Conservation (phyloP, 1,140 invertebrate species). For the Diprion similis region DNA sequence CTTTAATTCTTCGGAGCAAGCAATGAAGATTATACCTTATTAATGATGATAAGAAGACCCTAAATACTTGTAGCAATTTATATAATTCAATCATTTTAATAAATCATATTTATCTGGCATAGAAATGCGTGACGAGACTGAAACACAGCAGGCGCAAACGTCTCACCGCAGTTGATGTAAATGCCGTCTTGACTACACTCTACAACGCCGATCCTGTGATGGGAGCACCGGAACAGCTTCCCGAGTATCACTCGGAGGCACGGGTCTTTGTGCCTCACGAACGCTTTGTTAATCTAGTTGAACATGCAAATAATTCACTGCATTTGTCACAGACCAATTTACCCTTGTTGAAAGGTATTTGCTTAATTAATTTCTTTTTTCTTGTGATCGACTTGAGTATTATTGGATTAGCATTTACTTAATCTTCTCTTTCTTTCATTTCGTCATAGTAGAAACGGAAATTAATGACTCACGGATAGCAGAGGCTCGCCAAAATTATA, state of each 20-base stretch:
- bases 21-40: too few relatives aligned
- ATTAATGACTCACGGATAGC: constrained; percentile 48
- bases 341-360: constrained; percentile 20
- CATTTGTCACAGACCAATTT: constrained; percentile 46
- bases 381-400: constrained; percentile 42
- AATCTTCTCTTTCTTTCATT: constrained; percentile 7
- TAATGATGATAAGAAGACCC: too few relatives aligned
- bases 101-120: constrained; percentile 11
- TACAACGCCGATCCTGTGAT: constrained; percentile 56
- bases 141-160: constrained; percentile 54
- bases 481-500: constrained; percentile 54
- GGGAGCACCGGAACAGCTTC: constrained; percentile 50
- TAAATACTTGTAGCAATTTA: background rate
- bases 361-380: constrained; percentile 29
- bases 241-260: constrained; percentile 54
- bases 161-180: constrained; percentile 52
- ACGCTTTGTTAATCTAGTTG: constrained; percentile 46
- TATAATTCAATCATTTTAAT: background rate
- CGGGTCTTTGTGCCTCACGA: constrained; percentile 56
- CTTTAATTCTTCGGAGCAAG: background rate
- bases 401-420: background rate
- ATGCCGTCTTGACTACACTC: constrained; percentile 54
- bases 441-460: constrained; percentile 47
- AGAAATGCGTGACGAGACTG: constrained; percentile 60
- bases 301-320: constrained; percentile 46